Evolutionary conservation across 2,113 vertebrate genomes (phyloP).

Genomic region (Salvator merianae): DNA sequence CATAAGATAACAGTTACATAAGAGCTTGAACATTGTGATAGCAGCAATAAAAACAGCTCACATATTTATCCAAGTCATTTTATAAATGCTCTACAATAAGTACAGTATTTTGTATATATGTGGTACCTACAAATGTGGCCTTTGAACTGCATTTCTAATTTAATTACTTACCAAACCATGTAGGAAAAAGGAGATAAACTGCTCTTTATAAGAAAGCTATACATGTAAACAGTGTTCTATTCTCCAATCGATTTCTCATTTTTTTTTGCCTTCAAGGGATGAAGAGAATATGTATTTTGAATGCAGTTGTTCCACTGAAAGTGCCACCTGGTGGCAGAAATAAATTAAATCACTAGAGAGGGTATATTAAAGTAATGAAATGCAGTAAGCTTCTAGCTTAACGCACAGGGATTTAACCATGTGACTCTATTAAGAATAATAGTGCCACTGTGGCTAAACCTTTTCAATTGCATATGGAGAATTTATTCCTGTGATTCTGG

Average conservation of each 20-base stretch:
- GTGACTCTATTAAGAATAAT: background rate
- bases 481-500: background rate
- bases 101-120: background rate
- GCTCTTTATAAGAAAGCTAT: constrained; percentile 50
- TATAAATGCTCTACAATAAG: background rate
- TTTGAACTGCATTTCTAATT: background rate
- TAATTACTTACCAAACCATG: background rate
- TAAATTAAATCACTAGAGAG: constrained; percentile 23
- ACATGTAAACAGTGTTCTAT: constrained; percentile 48
- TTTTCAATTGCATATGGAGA: background rate
- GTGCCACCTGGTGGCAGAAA: constrained; percentile 67
- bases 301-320: constrained; percentile 19
- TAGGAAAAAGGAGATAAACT: constrained; percentile 1
- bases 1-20: background rate
- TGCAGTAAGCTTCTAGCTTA: background rate
- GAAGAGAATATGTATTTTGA: constrained; percentile 9
- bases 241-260: constrained; percentile 36
- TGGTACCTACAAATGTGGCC: background rate
- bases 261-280: constrained; percentile 30
- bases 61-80: background rate
- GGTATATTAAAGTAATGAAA: background rate
- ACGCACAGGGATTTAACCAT: constrained; percentile 1
- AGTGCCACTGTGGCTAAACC: background rate
- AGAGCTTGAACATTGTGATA: background rate
- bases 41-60: background rate